phyloP scores from a whole-genome alignment of 2,113 vertebrate species.

The Gymnarchus niloticus region DNA sequence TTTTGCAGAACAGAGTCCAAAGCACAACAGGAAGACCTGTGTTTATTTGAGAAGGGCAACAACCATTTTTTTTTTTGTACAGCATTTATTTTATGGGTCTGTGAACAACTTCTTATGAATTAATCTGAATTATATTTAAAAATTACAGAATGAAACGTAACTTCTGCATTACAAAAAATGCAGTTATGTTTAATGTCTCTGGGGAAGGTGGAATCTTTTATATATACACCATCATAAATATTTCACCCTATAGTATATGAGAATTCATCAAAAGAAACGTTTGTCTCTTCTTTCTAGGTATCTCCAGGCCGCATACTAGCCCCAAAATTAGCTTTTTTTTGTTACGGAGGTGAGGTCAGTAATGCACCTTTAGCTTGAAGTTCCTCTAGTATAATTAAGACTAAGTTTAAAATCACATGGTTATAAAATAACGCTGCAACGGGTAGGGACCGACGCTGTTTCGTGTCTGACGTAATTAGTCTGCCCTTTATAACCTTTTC shows the following conservation, averaged over 20 bases:
- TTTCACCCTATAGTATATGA: background rate
- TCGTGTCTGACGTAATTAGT: background rate
- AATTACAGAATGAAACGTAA: background rate
- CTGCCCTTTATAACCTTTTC: background rate
- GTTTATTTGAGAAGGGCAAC: background rate
- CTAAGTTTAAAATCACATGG: background rate
- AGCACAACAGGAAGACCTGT: background rate
- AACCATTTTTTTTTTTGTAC: background rate
- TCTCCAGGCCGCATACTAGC: background rate
- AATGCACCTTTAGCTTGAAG: background rate
- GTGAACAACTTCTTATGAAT: background rate
- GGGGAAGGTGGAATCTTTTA: too few species aligned
- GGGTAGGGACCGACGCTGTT: too few species aligned
- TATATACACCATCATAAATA: background rate
- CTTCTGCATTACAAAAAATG: background rate
- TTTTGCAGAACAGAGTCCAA: background rate
- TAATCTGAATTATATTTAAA: conserved; percentile 5
- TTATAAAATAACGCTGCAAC: background rate
- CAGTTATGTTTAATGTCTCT: background rate
- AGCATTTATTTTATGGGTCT: background rate
- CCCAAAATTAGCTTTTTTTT: background rate
- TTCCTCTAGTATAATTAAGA: background rate
- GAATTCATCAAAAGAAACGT: background rate
- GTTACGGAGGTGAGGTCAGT: background rate
- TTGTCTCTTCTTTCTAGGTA: background rate